Evolutionary conservation across 2,888 invertebrate species (phyloP).

Genomic region (Acleris emargana): DNA sequence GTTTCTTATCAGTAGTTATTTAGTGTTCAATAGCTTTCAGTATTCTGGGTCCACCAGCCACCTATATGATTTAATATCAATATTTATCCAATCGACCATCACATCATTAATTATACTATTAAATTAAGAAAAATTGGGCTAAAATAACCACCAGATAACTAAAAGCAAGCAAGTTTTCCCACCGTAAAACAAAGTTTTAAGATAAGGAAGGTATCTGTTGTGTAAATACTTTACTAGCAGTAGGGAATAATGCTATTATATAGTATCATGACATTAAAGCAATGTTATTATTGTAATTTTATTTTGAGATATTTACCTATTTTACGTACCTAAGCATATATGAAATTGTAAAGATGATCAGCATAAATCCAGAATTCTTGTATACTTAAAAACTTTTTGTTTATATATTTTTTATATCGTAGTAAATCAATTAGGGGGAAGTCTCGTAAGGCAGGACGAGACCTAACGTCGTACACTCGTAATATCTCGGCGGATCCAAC

Average conservation of each 20-base stretch:
- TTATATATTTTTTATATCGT: slow-evolving; percentile 66
- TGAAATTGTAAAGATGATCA: slow-evolving; percentile 42
- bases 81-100: slow-evolving; percentile 12
- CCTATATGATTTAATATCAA: slow-evolving; percentile 14
- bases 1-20: slow-evolving; percentile 6
- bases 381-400: slow-evolving; percentile 41
- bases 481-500: no score
- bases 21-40: no score
- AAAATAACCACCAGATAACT: slow-evolving; percentile 74
- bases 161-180: slow-evolving; percentile 75
- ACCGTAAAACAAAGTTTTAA: slow-evolving; percentile 75
- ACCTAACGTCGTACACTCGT: no score
- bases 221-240: slow-evolving; percentile 60
- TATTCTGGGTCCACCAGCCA: neutral
- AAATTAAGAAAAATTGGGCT: slow-evolving; percentile 56
- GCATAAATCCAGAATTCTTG: slow-evolving; percentile 36
- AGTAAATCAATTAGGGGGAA: slow-evolving; percentile 59
- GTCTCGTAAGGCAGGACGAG: no score
- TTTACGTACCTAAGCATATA: slow-evolving; percentile 46
- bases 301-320: slow-evolving; percentile 34
- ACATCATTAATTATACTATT: slow-evolving; percentile 17
- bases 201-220: slow-evolving; percentile 62
- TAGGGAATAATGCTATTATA: slow-evolving; percentile 53
- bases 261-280: slow-evolving; percentile 48
- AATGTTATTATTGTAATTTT: slow-evolving; percentile 37